These are phyloP conservation scores for Spea hammondii DNA, from an alignment of 2,797 vertebrate genomes.

Conservation along the genomic window DNA sequence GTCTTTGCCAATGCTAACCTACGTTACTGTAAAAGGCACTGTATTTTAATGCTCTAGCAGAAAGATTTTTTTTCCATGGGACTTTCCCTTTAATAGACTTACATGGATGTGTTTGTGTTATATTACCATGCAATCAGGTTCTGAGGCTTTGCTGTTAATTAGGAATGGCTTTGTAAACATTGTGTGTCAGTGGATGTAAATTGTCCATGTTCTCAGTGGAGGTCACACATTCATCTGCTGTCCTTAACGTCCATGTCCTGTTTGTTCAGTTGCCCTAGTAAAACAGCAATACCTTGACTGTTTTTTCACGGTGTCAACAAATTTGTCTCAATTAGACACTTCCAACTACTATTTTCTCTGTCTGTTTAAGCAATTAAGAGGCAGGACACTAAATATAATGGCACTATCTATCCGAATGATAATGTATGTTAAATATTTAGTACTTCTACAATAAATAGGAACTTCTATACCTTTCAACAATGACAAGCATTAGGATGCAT, in stretches of 20 bases:
- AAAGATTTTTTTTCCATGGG: no score
- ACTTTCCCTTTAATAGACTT: no score
- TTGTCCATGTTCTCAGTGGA: neutral
- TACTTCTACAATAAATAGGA: no score
- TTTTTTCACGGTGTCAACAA: neutral
- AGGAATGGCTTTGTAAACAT: neutral
- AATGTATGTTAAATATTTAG: no score
- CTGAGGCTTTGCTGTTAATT: neutral
- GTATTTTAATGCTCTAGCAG: no score
- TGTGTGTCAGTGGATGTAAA: neutral
- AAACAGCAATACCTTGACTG: constrained; percentile 7
- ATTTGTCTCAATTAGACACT: constrained; percentile 10
- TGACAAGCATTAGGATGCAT: no score
- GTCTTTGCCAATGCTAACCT: no score
- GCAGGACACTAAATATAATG: neutral
- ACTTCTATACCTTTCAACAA: no score
- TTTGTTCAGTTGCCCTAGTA: constrained; percentile 16
- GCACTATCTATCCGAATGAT: no score
- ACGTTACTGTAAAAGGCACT: no score
- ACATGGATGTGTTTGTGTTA: neutral
- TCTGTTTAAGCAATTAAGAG: neutral
- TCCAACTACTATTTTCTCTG: neutral
- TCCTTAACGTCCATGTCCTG: constrained; percentile 1
- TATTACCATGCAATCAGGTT: neutral
- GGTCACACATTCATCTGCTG: neutral